Percentiles rank a stretch among this genome's conserved stretches.
phyloP scores from a whole-genome alignment of 2,797 vertebrate genomes.

The Phataginus tricuspis region DNA sequence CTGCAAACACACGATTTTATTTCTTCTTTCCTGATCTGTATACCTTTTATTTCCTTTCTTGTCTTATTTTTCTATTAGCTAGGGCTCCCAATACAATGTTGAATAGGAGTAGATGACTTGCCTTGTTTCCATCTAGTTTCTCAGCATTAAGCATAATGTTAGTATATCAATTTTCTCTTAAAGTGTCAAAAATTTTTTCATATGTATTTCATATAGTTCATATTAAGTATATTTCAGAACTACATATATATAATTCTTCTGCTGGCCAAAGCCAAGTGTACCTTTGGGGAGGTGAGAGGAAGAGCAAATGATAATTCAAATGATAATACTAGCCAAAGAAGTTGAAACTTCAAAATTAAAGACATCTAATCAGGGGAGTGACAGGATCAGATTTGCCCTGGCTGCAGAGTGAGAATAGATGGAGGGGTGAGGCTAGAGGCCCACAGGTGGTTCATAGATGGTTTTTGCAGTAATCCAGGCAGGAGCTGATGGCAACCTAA shows the following conservation, averaged over 20 bases:
- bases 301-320: neutral
- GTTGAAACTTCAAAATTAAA: conserved; percentile 49
- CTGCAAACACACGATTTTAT: neutral
- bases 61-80: neutral
- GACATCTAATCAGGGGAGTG: neutral
- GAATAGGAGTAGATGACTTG: neutral
- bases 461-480: neutral
- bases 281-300: neutral
- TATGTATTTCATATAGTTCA: too few species aligned
- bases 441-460: neutral
- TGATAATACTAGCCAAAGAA: neutral
- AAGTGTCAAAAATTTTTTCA: neutral
- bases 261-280: neutral
- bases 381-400: neutral
- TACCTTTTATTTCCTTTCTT: conserved; percentile 39
- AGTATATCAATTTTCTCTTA: neutral
- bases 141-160: neutral
- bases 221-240: too few species aligned
- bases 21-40: neutral
- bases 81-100: neutral
- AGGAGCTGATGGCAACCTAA: neutral
- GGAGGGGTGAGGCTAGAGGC: neutral
- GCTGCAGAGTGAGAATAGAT: conserved; percentile 13
- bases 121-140: neutral
- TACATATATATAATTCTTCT: neutral